phyloP scores from a whole-genome alignment of 2,888 invertebrate genomes.

The Dasysyrphus tricinctus region DNA sequence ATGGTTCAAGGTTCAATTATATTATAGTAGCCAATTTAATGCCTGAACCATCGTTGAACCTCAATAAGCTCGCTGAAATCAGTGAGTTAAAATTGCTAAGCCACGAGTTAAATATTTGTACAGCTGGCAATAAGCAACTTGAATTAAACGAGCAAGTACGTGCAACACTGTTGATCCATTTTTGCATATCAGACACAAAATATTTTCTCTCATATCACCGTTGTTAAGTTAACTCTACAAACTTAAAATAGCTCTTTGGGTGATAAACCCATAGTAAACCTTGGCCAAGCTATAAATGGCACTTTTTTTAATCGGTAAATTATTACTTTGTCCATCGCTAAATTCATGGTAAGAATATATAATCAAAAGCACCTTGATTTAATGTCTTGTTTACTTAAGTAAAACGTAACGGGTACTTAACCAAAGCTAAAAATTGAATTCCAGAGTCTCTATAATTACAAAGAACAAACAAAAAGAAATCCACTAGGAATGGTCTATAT shows the following conservation, averaged over 20 bases:
- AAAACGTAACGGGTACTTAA: not conserved
- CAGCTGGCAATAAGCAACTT: too few species aligned
- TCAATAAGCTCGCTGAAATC: too few species aligned
- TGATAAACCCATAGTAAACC: not conserved
- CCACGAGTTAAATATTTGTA: too few species aligned
- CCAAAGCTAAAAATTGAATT: not conserved
- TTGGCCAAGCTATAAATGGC: not conserved
- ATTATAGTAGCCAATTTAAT: too few species aligned
- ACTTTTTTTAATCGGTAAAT: not conserved
- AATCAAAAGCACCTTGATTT: not conserved
- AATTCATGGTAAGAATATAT: not conserved
- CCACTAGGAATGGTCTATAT: too few species aligned
- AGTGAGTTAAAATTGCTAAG: too few species aligned
- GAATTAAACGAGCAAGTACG: too few species aligned
- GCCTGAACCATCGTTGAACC: too few species aligned
- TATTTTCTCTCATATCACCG: slow-evolving; percentile 31
- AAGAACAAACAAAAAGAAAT: not conserved
- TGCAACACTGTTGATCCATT: too few species aligned
- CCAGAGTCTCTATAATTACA: not conserved
- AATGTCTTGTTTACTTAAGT: not conserved
- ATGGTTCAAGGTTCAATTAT: too few species aligned
- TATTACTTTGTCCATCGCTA: not conserved
- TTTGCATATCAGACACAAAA: too few species aligned
- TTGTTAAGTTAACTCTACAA: not conserved
- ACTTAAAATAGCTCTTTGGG: not conserved